Evolutionary conservation across 2,113 vertebrate species (phyloP), one percentile per base, ranked within the genome.

Genomic region (Tupaia chinensis): DNA sequence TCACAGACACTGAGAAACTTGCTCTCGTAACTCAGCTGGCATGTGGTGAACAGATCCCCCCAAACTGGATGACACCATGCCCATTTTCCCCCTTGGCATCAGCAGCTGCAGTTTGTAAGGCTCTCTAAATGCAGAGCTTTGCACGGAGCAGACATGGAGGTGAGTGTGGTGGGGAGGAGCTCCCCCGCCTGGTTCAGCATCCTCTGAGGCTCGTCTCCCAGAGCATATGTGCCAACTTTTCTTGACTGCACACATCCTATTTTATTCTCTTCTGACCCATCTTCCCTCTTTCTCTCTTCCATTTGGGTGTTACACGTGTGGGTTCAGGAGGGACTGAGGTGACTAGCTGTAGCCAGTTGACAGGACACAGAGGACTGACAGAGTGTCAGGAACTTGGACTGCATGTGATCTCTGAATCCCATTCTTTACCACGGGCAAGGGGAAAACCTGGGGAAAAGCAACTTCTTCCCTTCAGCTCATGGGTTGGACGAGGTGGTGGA

Each of bases 81-180:
- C 81, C 13, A 2, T 29, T 27, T 9, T 29, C 9, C 11, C 5
- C 61, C 13, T 60, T 2, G 11, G 6, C 14, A 12, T 65, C 16
- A 25, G 44, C 25, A 68, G 22, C 66, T 56, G 19, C 32, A 61
- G 4, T 77, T 66, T 89, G 29, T 0, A 5, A 74, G 27, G 22
- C 9, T n/a, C 15, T 58, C 22, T 34, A 27, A 60, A 2, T 3
- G 2, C 25, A 27, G 85, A 63, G 27, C 27, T 60, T 86, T 23
- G 25, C 9, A 1, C 0, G 8, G 23, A 79, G 66, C 10, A 8
- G 2, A 60, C 5, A 6, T 20, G 60, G 54, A 63, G 81, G 61
- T 1, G 2, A 16, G 23, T 25, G 9, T 44, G 2, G 25, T 3
- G 54, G 1, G 9, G n/a, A 72, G 32, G 29, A 4, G 1, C 17